These are phyloP conservation scores for Asobara japonica DNA, from an alignment of 1,140 invertebrate genomes.

Conservation along the genomic window DNA sequence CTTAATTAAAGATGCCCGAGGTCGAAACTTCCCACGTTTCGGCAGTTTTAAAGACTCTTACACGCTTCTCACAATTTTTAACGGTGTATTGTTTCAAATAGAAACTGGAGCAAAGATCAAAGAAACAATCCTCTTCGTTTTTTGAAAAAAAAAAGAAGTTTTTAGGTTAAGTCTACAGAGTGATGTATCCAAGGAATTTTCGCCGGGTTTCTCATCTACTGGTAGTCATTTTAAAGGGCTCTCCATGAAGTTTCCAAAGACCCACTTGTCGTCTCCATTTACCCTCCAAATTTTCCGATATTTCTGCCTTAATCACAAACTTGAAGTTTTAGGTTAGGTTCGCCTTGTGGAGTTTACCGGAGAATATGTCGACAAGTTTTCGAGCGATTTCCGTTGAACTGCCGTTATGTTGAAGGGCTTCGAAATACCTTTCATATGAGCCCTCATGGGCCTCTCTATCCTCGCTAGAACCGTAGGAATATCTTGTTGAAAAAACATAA, in stretches of 20 bases:
- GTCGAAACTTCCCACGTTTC: background rate
- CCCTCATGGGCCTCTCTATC: too few relatives aligned
- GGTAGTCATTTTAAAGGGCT: background rate
- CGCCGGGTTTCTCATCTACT: background rate
- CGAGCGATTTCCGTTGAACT: background rate
- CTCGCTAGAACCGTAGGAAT: too few relatives aligned
- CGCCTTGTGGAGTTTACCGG: background rate
- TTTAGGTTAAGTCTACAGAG: background rate
- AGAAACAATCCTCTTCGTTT: background rate
- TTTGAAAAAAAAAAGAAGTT: background rate
- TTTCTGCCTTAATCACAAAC: background rate
- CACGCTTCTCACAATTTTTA: background rate
- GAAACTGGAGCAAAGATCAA: constrained; percentile 7
- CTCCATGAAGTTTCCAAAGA: background rate
- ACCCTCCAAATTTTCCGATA: background rate
- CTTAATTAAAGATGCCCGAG: constrained; percentile 6
- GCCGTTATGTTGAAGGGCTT: too few relatives aligned
- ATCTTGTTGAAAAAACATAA: too few relatives aligned
- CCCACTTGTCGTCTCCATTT: background rate
- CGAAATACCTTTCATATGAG: too few relatives aligned
- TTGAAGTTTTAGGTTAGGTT: background rate
- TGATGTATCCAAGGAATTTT: background rate
- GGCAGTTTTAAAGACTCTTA: background rate
- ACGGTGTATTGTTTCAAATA: background rate
- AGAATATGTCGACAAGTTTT: background rate